Evolutionary conservation across 2,113 vertebrate genomes (phyloP).

Genomic region (Narcine bancroftii): DNA sequence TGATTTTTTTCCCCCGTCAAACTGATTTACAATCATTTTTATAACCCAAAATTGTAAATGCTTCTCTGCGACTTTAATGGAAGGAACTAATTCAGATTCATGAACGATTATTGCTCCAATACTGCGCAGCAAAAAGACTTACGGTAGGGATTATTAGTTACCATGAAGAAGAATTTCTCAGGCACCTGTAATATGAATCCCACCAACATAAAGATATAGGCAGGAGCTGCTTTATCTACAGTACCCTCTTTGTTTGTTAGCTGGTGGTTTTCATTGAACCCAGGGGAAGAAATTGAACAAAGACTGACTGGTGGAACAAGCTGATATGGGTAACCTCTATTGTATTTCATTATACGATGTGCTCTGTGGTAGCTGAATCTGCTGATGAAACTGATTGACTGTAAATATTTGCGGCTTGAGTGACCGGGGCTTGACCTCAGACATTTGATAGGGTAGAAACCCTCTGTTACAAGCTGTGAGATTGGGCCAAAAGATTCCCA

Average conservation of each 20-base stretch:
- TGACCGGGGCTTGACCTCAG: constrained; percentile 38
- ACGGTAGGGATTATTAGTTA: neutral
- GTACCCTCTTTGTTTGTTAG: constrained; percentile 29
- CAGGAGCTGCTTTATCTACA: constrained; percentile 32
- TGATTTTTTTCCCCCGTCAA: neutral
- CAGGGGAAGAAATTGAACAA: constrained; percentile 36
- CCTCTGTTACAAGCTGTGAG: constrained; percentile 46
- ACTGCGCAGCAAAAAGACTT: neutral
- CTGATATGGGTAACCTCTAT: constrained; percentile 38
- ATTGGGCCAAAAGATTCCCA: constrained; percentile 47
- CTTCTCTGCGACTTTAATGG: neutral
- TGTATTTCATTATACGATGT: constrained; percentile 27
- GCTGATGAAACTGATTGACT: constrained; percentile 37
- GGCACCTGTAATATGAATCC: constrained; percentile 10
- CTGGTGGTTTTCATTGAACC: constrained; percentile 32
- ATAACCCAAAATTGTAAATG: neutral
- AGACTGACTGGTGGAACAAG: constrained; percentile 37
- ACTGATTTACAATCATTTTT: neutral
- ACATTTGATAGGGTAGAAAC: constrained; percentile 36
- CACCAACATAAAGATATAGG: neutral
- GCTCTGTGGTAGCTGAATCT: constrained; percentile 35
- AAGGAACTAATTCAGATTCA: neutral
- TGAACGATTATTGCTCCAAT: neutral
- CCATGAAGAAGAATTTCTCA: neutral
- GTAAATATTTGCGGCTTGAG: constrained; percentile 36